Conservation (phyloP, 1,140 invertebrate genomes). For the Hyposmocoma kahamanoa region DNA sequence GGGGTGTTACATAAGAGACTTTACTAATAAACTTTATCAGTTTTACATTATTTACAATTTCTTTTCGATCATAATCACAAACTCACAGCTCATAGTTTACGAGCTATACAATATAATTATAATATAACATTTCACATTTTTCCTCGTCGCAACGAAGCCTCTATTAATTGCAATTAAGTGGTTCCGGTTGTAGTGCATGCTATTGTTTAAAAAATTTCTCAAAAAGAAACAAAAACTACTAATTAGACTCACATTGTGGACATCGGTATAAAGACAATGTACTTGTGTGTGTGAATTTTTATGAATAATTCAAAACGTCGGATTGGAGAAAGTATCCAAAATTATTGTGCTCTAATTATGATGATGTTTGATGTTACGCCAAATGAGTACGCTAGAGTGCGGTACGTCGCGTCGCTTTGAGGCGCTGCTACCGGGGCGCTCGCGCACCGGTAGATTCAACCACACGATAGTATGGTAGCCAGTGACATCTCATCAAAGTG, state of each 20-base stretch:
- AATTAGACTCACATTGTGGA: conserved; percentile 23
- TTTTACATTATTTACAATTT: too few relatives aligned
- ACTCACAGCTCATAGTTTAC: too few relatives aligned
- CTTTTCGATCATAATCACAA: too few relatives aligned
- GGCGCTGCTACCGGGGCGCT: background rate
- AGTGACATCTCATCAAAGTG: background rate
- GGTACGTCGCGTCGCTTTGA: conserved; percentile 5
- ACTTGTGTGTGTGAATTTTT: conserved; percentile 27
- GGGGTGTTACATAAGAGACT: too few relatives aligned
- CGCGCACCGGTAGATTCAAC: background rate
- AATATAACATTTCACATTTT: too few relatives aligned
- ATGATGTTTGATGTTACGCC: conserved; percentile 29
- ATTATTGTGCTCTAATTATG: conserved; percentile 57
- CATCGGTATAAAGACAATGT: conserved; percentile 10
- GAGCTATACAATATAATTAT: too few relatives aligned
- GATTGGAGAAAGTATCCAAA: conserved; percentile 47
- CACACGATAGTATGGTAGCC: background rate
- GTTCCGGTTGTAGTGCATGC: background rate
- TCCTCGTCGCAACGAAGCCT: too few relatives aligned
- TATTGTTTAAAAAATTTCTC: conserved; percentile 18
- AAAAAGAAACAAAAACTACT: conserved; percentile 37
- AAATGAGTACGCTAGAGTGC: conserved; percentile 20
- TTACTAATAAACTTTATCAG: too few relatives aligned
- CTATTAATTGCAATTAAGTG: too few relatives aligned
- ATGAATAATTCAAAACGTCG: conserved; percentile 42